Percentiles rank a stretch among this genome's conserved stretches.
phyloP scores from a whole-genome alignment of 2,797 vertebrate species.

The Numenius phaeopus region DNA sequence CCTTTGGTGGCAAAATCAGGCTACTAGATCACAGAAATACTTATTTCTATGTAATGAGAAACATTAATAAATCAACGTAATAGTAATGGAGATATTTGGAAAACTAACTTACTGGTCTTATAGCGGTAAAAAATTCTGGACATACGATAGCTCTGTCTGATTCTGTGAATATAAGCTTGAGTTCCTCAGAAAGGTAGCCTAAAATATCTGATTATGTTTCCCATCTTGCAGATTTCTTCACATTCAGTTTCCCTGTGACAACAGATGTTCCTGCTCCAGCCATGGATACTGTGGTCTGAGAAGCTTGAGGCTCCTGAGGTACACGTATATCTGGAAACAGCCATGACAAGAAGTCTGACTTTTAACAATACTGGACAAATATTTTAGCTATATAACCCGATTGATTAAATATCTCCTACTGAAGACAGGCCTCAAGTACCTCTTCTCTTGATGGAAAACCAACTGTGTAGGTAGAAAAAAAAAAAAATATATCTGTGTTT shows the following conservation, averaged over 20 bases:
- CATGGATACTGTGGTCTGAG: neutral
- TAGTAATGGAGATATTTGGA: neutral
- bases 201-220: neutral
- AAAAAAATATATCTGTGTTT: neutral
- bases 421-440: neutral
- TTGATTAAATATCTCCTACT: neutral
- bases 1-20: neutral
- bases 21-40: neutral
- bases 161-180: neutral
- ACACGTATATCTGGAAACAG: neutral
- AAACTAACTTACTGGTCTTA: neutral
- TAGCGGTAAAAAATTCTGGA: neutral
- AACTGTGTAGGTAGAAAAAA: neutral
- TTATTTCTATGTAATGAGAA: neutral
- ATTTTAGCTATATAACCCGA: neutral
- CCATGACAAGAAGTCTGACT: neutral
- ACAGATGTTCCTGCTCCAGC: slow-evolving; percentile 3
- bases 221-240: slow-evolving; percentile 16
- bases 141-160: neutral
- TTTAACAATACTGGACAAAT: neutral
- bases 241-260: neutral
- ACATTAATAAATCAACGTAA: neutral
- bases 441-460: neutral
- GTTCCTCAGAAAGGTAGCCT: neutral
- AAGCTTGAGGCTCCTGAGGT: slow-evolving; percentile 7